Evolutionary conservation across 37 sponge, comb jelly and placozoan species (phyloP).

Genomic region (Amphimedon queenslandica): DNA sequence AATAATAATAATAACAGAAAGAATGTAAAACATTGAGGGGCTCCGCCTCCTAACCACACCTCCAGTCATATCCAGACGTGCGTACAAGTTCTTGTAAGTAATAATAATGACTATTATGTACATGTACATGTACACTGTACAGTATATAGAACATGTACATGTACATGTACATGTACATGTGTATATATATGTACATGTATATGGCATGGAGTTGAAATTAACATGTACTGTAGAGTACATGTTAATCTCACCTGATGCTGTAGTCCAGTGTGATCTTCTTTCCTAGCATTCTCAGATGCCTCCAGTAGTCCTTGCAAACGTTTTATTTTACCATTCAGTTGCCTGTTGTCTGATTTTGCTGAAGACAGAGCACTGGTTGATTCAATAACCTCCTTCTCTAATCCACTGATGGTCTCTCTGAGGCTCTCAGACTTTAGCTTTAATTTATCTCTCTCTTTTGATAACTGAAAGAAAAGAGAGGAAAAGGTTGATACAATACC

Average conservation of each 20-base stretch:
- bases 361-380: slow-evolving; percentile 43
- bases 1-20: too few relatives aligned
- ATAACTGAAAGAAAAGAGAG: slow-evolving; percentile 9
- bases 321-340: not conserved
- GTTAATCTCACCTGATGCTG: slow-evolving; percentile 25
- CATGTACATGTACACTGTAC: not conserved
- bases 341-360: slow-evolving; percentile 30
- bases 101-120: not conserved
- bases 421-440: slow-evolving; percentile 19
- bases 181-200: not conserved
- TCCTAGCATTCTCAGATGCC: slow-evolving; percentile 13
- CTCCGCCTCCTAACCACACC: not conserved
- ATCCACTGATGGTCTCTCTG: slow-evolving; percentile 46
- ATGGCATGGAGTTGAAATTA: too few relatives aligned
- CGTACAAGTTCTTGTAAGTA: not conserved
- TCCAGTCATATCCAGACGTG: not conserved
- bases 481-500: too few relatives aligned
- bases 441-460: slow-evolving; percentile 47
- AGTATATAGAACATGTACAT: not conserved
- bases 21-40: too few relatives aligned
- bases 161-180: not conserved
- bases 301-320: slow-evolving; percentile 58
- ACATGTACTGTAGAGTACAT: too few relatives aligned
- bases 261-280: slow-evolving; percentile 29
- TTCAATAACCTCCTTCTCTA: slow-evolving; percentile 62